Percentiles rank a stretch among this genome's conserved stretches.
phyloP scores from a whole-genome alignment of 1,140 invertebrate species.

The Dinothrombium tinctorium region DNA sequence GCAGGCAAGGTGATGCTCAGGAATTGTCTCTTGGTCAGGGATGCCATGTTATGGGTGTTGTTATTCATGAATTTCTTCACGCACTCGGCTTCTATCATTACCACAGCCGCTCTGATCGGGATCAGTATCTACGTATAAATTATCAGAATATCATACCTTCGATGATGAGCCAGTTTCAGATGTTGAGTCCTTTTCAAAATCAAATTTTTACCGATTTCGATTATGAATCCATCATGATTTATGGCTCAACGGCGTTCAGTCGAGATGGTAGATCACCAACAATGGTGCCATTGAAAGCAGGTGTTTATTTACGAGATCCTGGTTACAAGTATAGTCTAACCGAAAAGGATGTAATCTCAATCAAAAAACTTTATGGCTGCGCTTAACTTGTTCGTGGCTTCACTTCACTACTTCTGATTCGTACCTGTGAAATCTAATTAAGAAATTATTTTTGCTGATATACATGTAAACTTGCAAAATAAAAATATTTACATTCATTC shows the following conservation, averaged over 20 bases:
- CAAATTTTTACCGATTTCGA: slow-evolving; percentile 15
- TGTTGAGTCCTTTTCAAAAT: slow-evolving; percentile 11
- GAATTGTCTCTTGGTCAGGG: slow-evolving; percentile 12
- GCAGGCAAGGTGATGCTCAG: slow-evolving; percentile 13
- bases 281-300: neutral
- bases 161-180: slow-evolving; percentile 13
- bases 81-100: slow-evolving; percentile 25
- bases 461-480: too few species aligned
- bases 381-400: too few species aligned
- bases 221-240: slow-evolving; percentile 23
- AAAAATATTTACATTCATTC: too few species aligned
- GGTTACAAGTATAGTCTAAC: slow-evolving; percentile 6
- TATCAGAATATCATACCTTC: slow-evolving; percentile 34
- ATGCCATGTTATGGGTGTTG: slow-evolving; percentile 13
- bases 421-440: too few species aligned
- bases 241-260: slow-evolving; percentile 17
- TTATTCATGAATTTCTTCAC: slow-evolving; percentile 15
- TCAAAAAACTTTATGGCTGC: slow-evolving; percentile 17
- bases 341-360: neutral
- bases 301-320: neutral
- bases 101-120: slow-evolving; percentile 25
- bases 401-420: too few species aligned
- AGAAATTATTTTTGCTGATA: too few species aligned
- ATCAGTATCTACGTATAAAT: slow-evolving; percentile 33
- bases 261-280: neutral